Evolutionary conservation across 30 jellyfish, hydroid and myxozoan genomes (phyloP).

Genomic region (Sanderia malayensis): DNA sequence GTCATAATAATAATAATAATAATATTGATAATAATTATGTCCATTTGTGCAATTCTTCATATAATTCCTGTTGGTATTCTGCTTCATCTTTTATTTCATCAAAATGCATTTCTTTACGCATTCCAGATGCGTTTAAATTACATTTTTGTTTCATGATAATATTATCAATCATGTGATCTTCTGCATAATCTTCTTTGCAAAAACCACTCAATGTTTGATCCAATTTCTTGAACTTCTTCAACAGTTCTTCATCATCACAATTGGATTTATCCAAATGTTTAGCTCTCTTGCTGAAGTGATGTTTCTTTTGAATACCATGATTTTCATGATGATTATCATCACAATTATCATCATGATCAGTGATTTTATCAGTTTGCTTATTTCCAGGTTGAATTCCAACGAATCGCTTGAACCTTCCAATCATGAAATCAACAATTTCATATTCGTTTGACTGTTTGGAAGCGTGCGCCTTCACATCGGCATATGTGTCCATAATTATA

Average conservation of each 20-base stretch:
- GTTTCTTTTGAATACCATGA: conserved; percentile 21
- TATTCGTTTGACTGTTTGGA: conserved; percentile 80
- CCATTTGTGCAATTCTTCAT: conserved; percentile 76
- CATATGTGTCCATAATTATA: conserved; percentile 94
- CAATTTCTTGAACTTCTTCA: conserved; percentile 76
- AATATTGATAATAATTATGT: background rate
- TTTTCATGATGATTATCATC: conserved; percentile 41
- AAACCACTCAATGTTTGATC: conserved; percentile 72
- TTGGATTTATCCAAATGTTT: conserved; percentile 41
- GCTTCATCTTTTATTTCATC: conserved; percentile 44
- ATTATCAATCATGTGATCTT: conserved; percentile 51
- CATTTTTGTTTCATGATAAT: conserved; percentile 47
- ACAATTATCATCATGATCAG: too few species aligned
- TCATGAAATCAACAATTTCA: conserved; percentile 96
- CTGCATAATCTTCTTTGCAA: conserved; percentile 76
- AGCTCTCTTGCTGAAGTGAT: conserved; percentile 28
- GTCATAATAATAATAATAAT: background rate
- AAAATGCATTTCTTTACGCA: conserved; percentile 49
- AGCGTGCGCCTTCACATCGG: conserved; percentile 79
- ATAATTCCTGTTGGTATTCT: conserved; percentile 60
- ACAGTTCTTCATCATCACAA: conserved; percentile 61
- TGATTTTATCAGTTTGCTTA: too few species aligned
- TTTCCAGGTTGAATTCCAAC: conserved; percentile 78
- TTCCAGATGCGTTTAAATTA: conserved; percentile 43
- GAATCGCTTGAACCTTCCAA: conserved; percentile 68